Conservation (phyloP, 2,113 vertebrate species). For the Herpetotheres cachinnans region DNA sequence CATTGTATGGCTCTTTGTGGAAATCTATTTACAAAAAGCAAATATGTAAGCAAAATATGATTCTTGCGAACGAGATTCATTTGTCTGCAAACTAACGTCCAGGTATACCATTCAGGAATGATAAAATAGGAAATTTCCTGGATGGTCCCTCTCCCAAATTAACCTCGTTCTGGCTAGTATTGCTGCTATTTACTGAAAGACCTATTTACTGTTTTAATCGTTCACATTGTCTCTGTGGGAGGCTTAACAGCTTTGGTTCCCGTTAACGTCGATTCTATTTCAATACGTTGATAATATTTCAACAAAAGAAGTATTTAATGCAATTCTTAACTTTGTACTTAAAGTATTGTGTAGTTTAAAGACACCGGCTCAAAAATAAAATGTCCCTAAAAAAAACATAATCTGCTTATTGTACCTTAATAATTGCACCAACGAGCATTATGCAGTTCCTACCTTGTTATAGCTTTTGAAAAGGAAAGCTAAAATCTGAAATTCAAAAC, state of each 20-base stretch:
- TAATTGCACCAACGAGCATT: background rate
- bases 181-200: background rate
- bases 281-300: background rate
- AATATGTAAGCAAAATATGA: slow-evolving; percentile 25
- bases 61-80: background rate
- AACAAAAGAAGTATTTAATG: background rate
- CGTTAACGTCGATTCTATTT: background rate
- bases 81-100: slow-evolving; percentile 21
- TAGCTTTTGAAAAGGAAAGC: background rate
- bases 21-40: slow-evolving; percentile 47
- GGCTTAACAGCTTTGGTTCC: background rate
- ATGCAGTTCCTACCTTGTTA: background rate
- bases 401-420: background rate
- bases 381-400: background rate
- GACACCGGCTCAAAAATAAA: background rate
- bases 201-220: background rate
- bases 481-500: slow-evolving; percentile 17
- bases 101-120: background rate
- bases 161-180: background rate
- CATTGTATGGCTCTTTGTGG: background rate
- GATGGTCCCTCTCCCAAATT: background rate
- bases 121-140: background rate
- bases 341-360: slow-evolving; percentile 17
- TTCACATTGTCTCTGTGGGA: background rate
- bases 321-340: slow-evolving; percentile 11